phyloP scores from a whole-genome alignment of 2,113 vertebrate genomes.

The Collichthys lucidus region DNA sequence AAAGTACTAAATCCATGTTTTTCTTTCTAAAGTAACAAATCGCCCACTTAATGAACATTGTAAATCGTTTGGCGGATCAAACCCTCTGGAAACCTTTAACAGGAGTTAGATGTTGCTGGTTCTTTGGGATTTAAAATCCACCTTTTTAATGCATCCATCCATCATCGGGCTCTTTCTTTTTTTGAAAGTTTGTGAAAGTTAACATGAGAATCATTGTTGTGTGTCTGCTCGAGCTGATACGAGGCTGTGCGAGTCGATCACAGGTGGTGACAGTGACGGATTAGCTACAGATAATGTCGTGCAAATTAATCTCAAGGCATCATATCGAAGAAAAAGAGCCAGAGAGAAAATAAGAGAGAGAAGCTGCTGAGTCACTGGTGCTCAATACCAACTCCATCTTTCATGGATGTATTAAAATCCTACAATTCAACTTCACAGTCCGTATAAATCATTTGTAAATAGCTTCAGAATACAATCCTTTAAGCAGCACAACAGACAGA shows the following conservation, averaged over 20 bases:
- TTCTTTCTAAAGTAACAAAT: not conserved
- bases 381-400: not conserved
- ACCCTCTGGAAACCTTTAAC: not conserved
- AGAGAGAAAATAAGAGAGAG: not conserved
- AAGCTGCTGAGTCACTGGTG: constrained; percentile 1
- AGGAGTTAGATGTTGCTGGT: not conserved
- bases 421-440: not conserved
- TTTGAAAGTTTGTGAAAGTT: no score
- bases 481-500: not conserved
- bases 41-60: not conserved
- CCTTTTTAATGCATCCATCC: not conserved
- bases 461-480: not conserved
- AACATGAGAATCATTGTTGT: no score
- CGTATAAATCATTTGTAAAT: not conserved
- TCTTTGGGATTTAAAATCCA: not conserved
- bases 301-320: not conserved
- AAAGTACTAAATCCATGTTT: not conserved
- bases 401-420: not conserved
- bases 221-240: not conserved
- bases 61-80: not conserved
- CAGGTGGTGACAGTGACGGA: constrained; percentile 15
- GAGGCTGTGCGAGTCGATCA: no score
- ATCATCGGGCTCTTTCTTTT: not conserved
- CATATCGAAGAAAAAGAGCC: not conserved
- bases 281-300: not conserved